phyloP scores from a whole-genome alignment of 2,888 invertebrate genomes.

The Tenthredo notha region DNA sequence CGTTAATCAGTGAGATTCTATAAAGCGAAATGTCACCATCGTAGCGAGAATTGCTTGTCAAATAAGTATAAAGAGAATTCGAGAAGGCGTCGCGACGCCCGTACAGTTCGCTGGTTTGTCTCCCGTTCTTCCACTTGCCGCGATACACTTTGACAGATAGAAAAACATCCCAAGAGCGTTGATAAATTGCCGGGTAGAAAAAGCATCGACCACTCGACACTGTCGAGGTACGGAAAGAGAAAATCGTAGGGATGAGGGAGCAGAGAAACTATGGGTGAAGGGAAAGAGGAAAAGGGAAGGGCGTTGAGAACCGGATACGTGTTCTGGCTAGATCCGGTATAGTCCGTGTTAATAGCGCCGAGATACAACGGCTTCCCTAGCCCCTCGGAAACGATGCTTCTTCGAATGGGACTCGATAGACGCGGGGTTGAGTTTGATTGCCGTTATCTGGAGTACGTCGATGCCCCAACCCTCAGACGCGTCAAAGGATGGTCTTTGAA shows the following conservation, averaged over 20 bases:
- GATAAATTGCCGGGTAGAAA: constrained; percentile 73
- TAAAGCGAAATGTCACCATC: not conserved
- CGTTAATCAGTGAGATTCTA: constrained; percentile 15
- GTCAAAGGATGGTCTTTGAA: constrained; percentile 44
- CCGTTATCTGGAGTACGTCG: constrained; percentile 51
- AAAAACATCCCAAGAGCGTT: constrained; percentile 71
- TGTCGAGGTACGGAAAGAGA: constrained; percentile 58
- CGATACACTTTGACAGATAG: constrained; percentile 70
- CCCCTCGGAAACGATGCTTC: constrained; percentile 54
- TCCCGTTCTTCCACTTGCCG: constrained; percentile 41
- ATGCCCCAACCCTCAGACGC: constrained; percentile 13
- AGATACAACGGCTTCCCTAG: constrained; percentile 69
- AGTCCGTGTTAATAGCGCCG: constrained; percentile 75
- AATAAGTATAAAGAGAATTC: constrained; percentile 45
- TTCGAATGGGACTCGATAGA: constrained; percentile 52
- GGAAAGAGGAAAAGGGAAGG: constrained; percentile 61
- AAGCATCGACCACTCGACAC: constrained; percentile 67
- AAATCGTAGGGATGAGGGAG: constrained; percentile 48
- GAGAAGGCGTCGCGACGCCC: constrained; percentile 41
- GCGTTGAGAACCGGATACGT: constrained; percentile 76
- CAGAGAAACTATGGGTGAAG: constrained; percentile 57
- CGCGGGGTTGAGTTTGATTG: constrained; percentile 51
- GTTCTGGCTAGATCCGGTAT: constrained; percentile 75
- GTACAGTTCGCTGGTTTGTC: constrained; percentile 50
- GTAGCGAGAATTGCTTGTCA: constrained; percentile 23